A percentile compares a stretch with the other conserved stretches of the same genome.
Evolutionary conservation across 1,140 invertebrate species (phyloP).

Genomic region (Platyura marginata): DNA sequence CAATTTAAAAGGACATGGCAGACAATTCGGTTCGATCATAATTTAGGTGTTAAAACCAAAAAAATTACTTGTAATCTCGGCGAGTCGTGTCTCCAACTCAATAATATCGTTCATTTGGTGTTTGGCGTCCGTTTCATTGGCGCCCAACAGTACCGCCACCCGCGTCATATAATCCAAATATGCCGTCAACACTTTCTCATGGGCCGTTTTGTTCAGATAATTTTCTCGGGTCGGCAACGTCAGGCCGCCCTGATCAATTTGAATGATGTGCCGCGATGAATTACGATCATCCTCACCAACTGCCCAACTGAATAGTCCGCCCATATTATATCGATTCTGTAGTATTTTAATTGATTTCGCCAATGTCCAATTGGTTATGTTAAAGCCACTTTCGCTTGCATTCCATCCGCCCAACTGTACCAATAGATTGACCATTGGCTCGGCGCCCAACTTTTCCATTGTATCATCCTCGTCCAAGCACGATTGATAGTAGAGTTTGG

Average conservation of each 20-base stretch:
- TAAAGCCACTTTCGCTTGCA: constrained; percentile 33
- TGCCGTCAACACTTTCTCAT: constrained; percentile 61
- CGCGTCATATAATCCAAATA: constrained; percentile 88
- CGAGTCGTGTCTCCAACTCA: constrained; percentile 70
- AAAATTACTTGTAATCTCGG: constrained; percentile 56
- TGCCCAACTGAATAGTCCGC: constrained; percentile 75
- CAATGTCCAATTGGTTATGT: constrained; percentile 49
- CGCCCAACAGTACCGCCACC: constrained; percentile 73
- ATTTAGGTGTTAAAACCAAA: not conserved
- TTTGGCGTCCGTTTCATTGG: constrained; percentile 53
- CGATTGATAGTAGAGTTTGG: constrained; percentile 76
- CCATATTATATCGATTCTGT: constrained; percentile 75
- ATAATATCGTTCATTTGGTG: constrained; percentile 46
- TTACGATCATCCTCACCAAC: constrained; percentile 88
- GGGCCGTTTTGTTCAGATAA: constrained; percentile 74
- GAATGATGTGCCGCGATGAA: constrained; percentile 68
- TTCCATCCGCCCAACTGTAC: constrained; percentile 60
- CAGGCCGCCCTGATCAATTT: constrained; percentile 85
- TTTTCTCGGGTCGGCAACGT: constrained; percentile 77
- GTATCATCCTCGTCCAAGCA: constrained; percentile 88
- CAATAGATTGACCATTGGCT: constrained; percentile 63
- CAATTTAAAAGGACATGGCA: not conserved
- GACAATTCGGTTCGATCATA: not conserved
- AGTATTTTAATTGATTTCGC: constrained; percentile 58
- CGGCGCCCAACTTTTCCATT: constrained; percentile 60